Conservation (phyloP, 2,888 invertebrate genomes). For the Agrochola macilenta region DNA sequence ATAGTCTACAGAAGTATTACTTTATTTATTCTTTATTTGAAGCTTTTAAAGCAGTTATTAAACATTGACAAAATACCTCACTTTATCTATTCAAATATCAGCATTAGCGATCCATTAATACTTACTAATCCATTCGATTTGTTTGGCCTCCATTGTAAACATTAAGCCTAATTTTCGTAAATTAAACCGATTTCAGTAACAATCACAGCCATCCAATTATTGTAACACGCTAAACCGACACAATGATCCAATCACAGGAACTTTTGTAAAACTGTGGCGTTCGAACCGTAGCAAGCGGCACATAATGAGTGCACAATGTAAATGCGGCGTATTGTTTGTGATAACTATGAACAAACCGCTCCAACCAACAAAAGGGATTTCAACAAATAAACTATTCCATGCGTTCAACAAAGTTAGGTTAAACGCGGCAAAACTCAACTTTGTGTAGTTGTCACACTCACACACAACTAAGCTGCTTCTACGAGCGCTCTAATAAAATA, state of each 20-base stretch:
- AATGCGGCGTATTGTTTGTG: constrained; percentile 64
- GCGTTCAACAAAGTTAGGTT: constrained; percentile 64
- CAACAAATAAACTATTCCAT: constrained; percentile 64
- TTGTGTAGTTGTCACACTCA: constrained; percentile 32
- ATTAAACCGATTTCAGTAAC: constrained; percentile 44
- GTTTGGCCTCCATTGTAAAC: constrained; percentile 26
- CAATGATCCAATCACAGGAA: constrained; percentile 54
- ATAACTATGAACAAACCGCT: constrained; percentile 57
- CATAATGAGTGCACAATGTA: constrained; percentile 62
- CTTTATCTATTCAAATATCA: constrained; percentile 14
- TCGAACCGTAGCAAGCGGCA: constrained; percentile 21
- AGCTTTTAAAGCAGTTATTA: not conserved
- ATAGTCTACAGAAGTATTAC: not conserved
- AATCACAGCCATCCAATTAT: constrained; percentile 50
- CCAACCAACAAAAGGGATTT: constrained; percentile 57
- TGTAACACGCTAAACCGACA: constrained; percentile 31
- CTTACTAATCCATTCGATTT: constrained; percentile 9
- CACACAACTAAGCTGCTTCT: constrained; percentile 40
- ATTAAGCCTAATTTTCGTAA: constrained; percentile 41
- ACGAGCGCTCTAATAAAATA: constrained; percentile 6
- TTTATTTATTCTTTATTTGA: not conserved
- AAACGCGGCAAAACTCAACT: constrained; percentile 56
- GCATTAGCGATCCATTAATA: constrained; percentile 4
- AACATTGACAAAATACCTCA: not conserved
- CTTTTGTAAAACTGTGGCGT: constrained; percentile 46